phyloP scores from a whole-genome alignment of 2,888 invertebrate species.

The Dryomyza anilis region DNA sequence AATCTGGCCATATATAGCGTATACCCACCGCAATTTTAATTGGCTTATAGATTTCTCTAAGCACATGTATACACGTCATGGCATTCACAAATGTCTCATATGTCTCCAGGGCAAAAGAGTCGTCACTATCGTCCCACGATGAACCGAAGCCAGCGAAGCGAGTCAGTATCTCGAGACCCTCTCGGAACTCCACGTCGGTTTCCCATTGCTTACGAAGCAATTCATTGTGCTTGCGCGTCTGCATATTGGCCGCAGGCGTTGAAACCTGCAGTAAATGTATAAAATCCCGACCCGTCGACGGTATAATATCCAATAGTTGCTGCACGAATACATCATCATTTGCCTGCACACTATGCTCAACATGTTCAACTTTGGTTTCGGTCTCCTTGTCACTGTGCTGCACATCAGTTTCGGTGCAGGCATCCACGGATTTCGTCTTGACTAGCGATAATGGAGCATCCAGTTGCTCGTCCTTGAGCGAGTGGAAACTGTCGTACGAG shows the following conservation, averaged over 20 bases:
- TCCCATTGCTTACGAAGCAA: constrained; percentile 45
- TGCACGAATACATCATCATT: constrained; percentile 42
- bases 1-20: neutral
- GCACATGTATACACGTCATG: constrained; percentile 44
- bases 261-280: constrained; percentile 40
- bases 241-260: neutral
- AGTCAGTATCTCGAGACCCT: constrained; percentile 45
- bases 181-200: constrained; percentile 44
- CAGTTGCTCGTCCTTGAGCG: constrained; percentile 36
- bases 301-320: constrained; percentile 38
- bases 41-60: constrained; percentile 47
- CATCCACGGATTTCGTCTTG: no score
- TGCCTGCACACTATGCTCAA: constrained; percentile 40
- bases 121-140: neutral
- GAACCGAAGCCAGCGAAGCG: constrained; percentile 33
- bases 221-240: constrained; percentile 27
- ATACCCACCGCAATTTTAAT: constrained; percentile 43
- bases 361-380: constrained; percentile 27
- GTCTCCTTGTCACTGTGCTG: constrained; percentile 34
- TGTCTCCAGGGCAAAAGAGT: constrained; percentile 31
- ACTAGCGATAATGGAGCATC: constrained; percentile 20
- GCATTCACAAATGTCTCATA: constrained; percentile 51
- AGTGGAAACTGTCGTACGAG: constrained; percentile 47
- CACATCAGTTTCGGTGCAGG: constrained; percentile 37
- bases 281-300: constrained; percentile 40